A percentile compares a stretch with the other conserved stretches of the same genome.
phyloP scores from a whole-genome alignment of 2,113 vertebrate genomes.

The Cynoglossus semilaevis region DNA sequence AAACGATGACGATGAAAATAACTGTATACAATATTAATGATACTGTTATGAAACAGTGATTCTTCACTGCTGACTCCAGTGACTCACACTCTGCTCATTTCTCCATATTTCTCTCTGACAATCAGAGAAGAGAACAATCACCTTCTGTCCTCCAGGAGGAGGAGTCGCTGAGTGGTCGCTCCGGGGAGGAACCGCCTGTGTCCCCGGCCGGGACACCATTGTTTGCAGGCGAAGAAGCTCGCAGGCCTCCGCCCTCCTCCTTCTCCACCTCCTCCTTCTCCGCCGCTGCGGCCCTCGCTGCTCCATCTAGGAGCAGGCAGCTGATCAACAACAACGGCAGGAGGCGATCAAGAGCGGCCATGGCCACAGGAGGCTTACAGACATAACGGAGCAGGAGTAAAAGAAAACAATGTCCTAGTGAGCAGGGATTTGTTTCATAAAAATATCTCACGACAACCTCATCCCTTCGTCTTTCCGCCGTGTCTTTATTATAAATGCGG shows the following conservation, averaged over 20 bases:
- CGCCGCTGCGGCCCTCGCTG: no score
- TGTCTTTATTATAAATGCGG: neutral
- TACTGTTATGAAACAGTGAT: no score
- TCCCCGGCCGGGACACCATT: constrained; percentile 45
- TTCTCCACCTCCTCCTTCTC: constrained; percentile 49
- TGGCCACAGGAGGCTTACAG: constrained; percentile 57
- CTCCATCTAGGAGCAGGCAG: constrained; percentile 21
- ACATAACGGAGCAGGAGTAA: constrained; percentile 56
- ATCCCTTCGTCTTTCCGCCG: constrained; percentile 6
- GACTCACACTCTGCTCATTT: no score
- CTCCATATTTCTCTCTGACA: no score
- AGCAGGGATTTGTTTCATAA: neutral
- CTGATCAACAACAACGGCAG: constrained; percentile 42
- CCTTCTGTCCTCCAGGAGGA: constrained; percentile 35
- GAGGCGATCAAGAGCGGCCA: constrained; percentile 52
- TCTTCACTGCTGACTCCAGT: no score
- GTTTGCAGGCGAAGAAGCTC: constrained; percentile 43
- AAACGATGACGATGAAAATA: no score
- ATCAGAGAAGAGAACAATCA: constrained; percentile 3
- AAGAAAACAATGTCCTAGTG: constrained; percentile 9
- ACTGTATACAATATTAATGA: no score
- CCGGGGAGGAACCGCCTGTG: constrained; percentile 11
- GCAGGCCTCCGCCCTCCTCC: constrained; percentile 59
- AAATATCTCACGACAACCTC: constrained; percentile 25
- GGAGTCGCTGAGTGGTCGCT: constrained; percentile 8